Evolutionary conservation across 1,140 invertebrate genomes (phyloP).

Genomic region (Doryteuthis pealeii): DNA sequence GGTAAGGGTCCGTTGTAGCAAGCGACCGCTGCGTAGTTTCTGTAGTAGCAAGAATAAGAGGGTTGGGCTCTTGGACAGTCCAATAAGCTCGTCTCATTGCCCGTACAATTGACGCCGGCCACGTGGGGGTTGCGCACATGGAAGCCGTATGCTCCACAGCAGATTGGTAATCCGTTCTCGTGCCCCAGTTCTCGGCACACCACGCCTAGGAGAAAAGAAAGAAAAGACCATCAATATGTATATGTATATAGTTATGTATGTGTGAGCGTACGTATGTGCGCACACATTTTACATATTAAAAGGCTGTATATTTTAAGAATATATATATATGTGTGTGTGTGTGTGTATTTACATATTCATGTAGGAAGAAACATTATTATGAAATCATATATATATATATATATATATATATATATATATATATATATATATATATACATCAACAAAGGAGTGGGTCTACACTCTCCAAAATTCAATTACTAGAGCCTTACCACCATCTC

Average conservation of each 20-base stretch:
- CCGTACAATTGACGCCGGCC: slow-evolving; percentile 34
- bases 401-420: too few relatives aligned
- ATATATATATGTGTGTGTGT: too few relatives aligned
- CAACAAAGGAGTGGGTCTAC: too few relatives aligned
- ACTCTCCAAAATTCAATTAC: too few relatives aligned
- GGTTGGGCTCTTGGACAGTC: slow-evolving; percentile 30
- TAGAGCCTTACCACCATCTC: too few relatives aligned
- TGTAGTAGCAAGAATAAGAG: slow-evolving; percentile 18
- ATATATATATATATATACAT: too few relatives aligned
- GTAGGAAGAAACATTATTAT: too few relatives aligned
- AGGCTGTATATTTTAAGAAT: too few relatives aligned
- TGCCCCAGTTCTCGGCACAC: slow-evolving; percentile 44
- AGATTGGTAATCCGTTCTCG: slow-evolving; percentile 31
- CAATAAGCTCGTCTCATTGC: slow-evolving; percentile 32
- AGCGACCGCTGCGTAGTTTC: slow-evolving; percentile 38
- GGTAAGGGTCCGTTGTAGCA: slow-evolving; percentile 37
- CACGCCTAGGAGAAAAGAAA: slow-evolving; percentile 31
- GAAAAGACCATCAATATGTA: not conserved
- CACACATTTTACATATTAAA: too few relatives aligned
- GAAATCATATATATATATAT: too few relatives aligned
- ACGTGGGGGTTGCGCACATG: slow-evolving; percentile 25
- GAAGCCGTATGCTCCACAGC: slow-evolving; percentile 39
- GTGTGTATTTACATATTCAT: too few relatives aligned
- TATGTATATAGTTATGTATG: not conserved
- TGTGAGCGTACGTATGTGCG: not conserved